These are phyloP conservation scores for Poecilia gillii DNA, from an alignment of 2,797 vertebrate species.

Conservation along the genomic window DNA sequence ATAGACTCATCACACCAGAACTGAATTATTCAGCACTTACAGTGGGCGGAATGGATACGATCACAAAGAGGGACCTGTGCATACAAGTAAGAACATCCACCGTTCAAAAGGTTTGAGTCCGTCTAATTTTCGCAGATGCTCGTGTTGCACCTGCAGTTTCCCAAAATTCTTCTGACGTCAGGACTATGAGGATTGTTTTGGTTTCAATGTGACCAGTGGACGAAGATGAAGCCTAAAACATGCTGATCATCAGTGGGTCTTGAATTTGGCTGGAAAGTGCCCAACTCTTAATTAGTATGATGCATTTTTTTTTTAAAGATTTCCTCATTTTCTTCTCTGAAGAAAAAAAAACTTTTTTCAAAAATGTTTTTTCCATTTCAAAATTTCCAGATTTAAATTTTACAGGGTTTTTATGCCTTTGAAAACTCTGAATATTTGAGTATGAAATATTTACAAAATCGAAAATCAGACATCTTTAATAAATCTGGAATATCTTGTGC, in stretches of 20 bases:
- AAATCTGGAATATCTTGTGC: no score
- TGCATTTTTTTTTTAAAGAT: not conserved
- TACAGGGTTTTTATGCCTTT: not conserved
- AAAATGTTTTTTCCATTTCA: not conserved
- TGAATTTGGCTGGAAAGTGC: not conserved
- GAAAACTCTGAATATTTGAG: not conserved
- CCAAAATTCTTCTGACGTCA: slow-evolving; percentile 36
- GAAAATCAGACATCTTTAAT: not conserved
- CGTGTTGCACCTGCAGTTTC: slow-evolving; percentile 45
- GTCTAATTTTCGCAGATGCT: slow-evolving; percentile 4
- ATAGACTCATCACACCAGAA: not conserved
- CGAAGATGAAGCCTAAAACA: slow-evolving; percentile 8
- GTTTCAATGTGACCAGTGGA: slow-evolving; percentile 25
- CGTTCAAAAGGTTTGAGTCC: not conserved
- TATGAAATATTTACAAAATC: not conserved
- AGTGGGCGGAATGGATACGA: not conserved
- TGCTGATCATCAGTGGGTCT: slow-evolving; percentile 10
- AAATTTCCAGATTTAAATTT: not conserved
- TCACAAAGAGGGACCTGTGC: not conserved
- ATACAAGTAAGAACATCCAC: not conserved
- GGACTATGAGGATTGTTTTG: slow-evolving; percentile 56
- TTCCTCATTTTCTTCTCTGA: not conserved
- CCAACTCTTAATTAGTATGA: slow-evolving; percentile 3
- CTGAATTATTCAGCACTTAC: not conserved
- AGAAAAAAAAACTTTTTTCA: not conserved